phyloP scores from a whole-genome alignment of 1,140 invertebrate species.

The Bombus ignitus region DNA sequence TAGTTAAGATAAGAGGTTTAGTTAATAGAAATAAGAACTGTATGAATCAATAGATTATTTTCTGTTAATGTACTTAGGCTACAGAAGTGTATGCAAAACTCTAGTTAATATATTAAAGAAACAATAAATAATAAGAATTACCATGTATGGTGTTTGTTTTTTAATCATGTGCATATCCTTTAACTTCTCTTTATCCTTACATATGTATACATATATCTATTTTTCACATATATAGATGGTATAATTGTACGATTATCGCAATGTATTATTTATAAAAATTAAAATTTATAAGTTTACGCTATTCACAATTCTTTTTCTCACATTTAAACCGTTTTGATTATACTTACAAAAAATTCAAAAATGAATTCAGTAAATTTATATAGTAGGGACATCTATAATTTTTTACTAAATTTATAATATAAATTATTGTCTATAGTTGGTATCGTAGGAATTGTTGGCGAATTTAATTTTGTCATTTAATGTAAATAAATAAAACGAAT shows the following conservation, averaged over 20 bases:
- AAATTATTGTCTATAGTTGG: not conserved
- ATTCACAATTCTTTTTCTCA: not conserved
- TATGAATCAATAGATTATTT: slow-evolving; percentile 57
- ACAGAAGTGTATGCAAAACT: slow-evolving; percentile 64
- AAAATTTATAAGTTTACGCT: not conserved
- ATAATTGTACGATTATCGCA: not conserved
- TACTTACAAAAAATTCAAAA: not conserved
- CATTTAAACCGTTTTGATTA: too few species aligned
- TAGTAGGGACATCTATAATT: not conserved
- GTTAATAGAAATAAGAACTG: slow-evolving; percentile 46
- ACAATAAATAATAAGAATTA: slow-evolving; percentile 54
- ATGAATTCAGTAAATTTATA: not conserved
- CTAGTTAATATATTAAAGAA: slow-evolving; percentile 53
- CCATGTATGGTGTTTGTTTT: not conserved
- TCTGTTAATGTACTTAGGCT: slow-evolving; percentile 67
- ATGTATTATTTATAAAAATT: not conserved
- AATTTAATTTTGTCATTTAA: too few species aligned
- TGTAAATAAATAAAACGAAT: not conserved
- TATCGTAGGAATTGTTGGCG: too few species aligned
- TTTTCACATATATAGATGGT: not conserved
- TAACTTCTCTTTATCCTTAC: not conserved
- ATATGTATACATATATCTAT: not conserved
- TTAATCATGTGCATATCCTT: not conserved
- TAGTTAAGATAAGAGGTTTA: slow-evolving; percentile 41
- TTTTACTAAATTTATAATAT: not conserved